Evolutionary conservation across 2,113 vertebrate species (phyloP).

Genomic region (Zingel zingel): DNA sequence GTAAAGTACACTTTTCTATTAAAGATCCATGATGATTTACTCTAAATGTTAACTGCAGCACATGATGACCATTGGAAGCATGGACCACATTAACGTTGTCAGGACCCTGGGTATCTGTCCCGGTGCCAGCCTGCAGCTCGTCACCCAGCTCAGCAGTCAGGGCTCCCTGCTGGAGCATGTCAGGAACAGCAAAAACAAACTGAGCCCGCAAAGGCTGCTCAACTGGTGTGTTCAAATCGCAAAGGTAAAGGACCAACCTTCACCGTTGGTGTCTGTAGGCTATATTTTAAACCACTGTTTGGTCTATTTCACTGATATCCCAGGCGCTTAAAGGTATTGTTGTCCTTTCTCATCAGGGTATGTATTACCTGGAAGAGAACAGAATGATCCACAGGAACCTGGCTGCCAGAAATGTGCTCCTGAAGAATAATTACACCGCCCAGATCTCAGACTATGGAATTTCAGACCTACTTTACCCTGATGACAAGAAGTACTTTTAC

Average conservation of each 20-base stretch:
- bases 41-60: conserved; percentile 81
- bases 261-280: background rate
- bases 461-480: conserved; percentile 91
- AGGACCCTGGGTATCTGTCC: conserved; percentile 92
- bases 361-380: conserved; percentile 96
- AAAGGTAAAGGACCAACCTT: conserved; percentile 85
- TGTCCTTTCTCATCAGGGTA: conserved; percentile 84
- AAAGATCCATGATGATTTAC: background rate
- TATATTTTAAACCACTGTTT: background rate
- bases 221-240: conserved; percentile 98
- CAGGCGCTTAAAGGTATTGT: background rate
- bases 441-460: conserved; percentile 96
- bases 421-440: conserved; percentile 90
- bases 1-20: background rate
- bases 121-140: conserved; percentile 89
- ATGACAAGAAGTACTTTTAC: conserved; percentile 93
- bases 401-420: conserved; percentile 86
- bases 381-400: conserved; percentile 94
- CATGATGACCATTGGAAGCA: conserved; percentile 90
- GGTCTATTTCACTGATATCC: background rate
- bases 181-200: conserved; percentile 84
- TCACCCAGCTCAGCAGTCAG: conserved; percentile 89
- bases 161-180: conserved; percentile 92
- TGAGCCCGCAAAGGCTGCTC: conserved; percentile 91
- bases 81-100: conserved; percentile 92